Evolutionary conservation across 1,140 invertebrate genomes (phyloP).

Genomic region (Drosophila funebris): DNA sequence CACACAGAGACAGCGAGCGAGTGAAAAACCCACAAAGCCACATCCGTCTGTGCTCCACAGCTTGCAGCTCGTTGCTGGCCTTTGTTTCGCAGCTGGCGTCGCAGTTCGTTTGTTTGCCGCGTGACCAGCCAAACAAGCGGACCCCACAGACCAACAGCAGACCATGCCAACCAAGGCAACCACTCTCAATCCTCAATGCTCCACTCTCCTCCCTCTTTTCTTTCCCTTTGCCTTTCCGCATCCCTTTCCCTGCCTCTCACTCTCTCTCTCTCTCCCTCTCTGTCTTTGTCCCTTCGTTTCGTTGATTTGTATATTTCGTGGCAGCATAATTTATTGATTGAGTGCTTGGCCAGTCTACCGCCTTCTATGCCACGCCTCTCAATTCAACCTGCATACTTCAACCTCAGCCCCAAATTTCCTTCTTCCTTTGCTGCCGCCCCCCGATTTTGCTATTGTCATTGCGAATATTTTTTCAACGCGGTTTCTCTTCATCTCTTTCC

Average conservation of each 20-base stretch:
- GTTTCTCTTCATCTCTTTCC: background rate
- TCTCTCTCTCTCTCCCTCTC: background rate
- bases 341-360: slow-evolving; percentile 69
- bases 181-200: background rate
- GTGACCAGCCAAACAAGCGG: slow-evolving; percentile 73
- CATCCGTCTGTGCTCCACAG: slow-evolving; percentile 69
- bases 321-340: slow-evolving; percentile 81
- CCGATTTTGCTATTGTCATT: slow-evolving; percentile 68
- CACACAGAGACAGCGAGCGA: slow-evolving; percentile 7
- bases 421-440: background rate
- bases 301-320: slow-evolving; percentile 80
- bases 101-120: slow-evolving; percentile 49
- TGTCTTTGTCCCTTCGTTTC: slow-evolving; percentile 6
- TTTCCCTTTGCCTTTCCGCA: background rate
- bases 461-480: slow-evolving; percentile 55
- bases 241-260: slow-evolving; percentile 8
- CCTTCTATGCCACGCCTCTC: background rate
- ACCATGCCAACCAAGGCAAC: too few relatives aligned
- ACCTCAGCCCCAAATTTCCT: background rate
- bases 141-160: slow-evolving; percentile 16
- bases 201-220: too few relatives aligned
- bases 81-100: slow-evolving; percentile 66
- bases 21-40: slow-evolving; percentile 69
- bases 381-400: too few relatives aligned
- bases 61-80: slow-evolving; percentile 47